A percentile compares a stretch with the other conserved stretches of the same genome.
Evolutionary conservation across 2,797 vertebrate genomes (phyloP).

Genomic region (Gila robusta): DNA sequence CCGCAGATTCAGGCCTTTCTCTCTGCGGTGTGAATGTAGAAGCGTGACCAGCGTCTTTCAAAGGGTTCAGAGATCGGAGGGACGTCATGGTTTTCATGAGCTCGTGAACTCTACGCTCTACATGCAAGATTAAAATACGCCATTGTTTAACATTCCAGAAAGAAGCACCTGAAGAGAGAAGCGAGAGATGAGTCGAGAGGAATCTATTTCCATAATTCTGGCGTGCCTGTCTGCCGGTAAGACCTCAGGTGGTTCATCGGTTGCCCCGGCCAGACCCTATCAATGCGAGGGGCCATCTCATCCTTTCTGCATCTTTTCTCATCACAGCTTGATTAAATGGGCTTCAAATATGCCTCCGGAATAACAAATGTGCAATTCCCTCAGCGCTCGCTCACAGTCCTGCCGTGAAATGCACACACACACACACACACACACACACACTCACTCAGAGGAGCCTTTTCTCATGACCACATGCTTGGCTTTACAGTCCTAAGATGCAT

Average conservation of each 20-base stretch:
- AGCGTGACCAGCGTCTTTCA: neutral
- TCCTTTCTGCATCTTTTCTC: slow-evolving; percentile 89
- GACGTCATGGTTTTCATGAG: slow-evolving; percentile 29
- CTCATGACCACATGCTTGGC: neutral
- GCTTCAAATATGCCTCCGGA: slow-evolving; percentile 82
- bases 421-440: slow-evolving; percentile 23
- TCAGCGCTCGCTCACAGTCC: slow-evolving; percentile 22
- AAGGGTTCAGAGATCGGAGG: slow-evolving; percentile 22
- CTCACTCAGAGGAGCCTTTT: too few relatives aligned
- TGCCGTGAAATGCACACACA: slow-evolving; percentile 24
- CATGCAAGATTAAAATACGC: slow-evolving; percentile 57
- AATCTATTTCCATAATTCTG: slow-evolving; percentile 92
- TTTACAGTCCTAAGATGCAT: slow-evolving; percentile 2
- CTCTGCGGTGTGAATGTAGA: neutral
- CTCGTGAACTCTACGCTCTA: slow-evolving; percentile 43
- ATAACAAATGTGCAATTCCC: slow-evolving; percentile 82
- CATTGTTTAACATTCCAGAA: slow-evolving; percentile 62
- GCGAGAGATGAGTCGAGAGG: slow-evolving; percentile 64
- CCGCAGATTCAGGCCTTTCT: neutral
- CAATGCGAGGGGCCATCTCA: slow-evolving; percentile 92
- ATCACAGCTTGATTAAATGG: slow-evolving; percentile 91
- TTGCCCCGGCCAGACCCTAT: slow-evolving; percentile 90
- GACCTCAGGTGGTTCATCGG: slow-evolving; percentile 89
- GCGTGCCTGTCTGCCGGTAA: slow-evolving; percentile 83
- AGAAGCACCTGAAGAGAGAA: slow-evolving; percentile 58